Evolutionary conservation across 2,888 invertebrate species (phyloP).

Genomic region (Stenoptilia bipunctidactyla): DNA sequence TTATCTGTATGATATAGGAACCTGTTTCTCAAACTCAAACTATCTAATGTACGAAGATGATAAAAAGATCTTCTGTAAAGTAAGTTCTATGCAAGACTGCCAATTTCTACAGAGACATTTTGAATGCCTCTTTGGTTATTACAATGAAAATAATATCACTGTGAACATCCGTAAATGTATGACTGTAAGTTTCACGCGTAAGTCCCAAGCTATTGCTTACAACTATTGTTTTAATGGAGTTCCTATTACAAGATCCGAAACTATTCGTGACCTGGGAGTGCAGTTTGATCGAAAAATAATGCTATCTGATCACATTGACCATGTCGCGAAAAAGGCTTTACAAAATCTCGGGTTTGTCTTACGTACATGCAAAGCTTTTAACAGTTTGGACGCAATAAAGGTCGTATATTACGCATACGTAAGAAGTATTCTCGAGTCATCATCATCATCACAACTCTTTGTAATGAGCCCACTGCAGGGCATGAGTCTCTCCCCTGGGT

Average conservation of each 20-base stretch:
- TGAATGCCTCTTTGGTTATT: not conserved
- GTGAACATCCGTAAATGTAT: constrained; percentile 7
- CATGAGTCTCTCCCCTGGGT: too few species aligned
- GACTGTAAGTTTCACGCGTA: constrained; percentile 4
- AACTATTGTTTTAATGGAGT: constrained; percentile 2
- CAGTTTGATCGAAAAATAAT: constrained; percentile 5
- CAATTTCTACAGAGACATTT: constrained; percentile 1
- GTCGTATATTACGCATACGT: constrained; percentile 6
- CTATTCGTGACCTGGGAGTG: constrained; percentile 5
- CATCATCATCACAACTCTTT: too few species aligned
- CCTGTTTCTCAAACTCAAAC: not conserved
- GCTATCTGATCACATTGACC: constrained; percentile 1
- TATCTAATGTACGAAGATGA: constrained; percentile 3
- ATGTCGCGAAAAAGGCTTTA: constrained; percentile 4
- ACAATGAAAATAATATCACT: not conserved
- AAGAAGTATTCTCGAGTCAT: constrained; percentile 5
- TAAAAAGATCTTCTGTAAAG: constrained; percentile 1
- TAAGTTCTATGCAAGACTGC: constrained; percentile 1
- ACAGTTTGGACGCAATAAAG: not conserved
- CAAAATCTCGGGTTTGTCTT: constrained; percentile 7
- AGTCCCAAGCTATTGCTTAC: not conserved
- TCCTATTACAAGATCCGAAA: not conserved
- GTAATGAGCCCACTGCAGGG: too few species aligned
- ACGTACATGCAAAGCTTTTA: constrained; percentile 2
- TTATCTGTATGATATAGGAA: constrained; percentile 1